Evolutionary conservation across 2,888 invertebrate genomes (phyloP), one percentile per base, ranked within the genome.

Genomic region (Bellardia pandia): DNA sequence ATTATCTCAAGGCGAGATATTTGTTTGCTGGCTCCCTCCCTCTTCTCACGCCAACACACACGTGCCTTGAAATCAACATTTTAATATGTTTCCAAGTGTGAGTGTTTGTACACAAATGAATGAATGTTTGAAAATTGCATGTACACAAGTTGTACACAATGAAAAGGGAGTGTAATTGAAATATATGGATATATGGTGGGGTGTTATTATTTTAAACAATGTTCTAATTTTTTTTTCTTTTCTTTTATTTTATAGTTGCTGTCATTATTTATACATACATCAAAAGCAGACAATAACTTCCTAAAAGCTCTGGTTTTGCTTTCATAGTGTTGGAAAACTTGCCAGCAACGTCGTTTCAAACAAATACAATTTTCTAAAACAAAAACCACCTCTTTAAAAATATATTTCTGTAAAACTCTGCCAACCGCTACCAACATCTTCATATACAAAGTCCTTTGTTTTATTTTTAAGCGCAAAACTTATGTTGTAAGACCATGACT

Each of bases 201-300:
- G 71, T 72, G 53, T 72, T 72, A 53, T 72, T 48, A 23, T 42
- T 58, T 71, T 71, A n/a, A 71, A 71, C 45, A 33, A n/a, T 76
- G 76, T 71, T 45, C 51, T 60, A 66, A 37, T 80, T 53, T 53
- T 60, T 81, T 66, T n/a, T 80, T 53, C 40, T 60, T 81, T 66
- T n/a, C 2, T 45, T 16, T 80, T 45, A 42, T 42, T 51, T 48
- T 13, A 6, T n/a, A 42, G 48, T 64, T 53, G 23, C 42, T 76
- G 53, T 53, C 42, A 51, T 45, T 76, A 56, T 62, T 62, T 71
- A 33, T 45, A 56, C 69, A 62, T 33, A 64, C 62, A 83, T 77
- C 76, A 71, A 56, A 69, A 53, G 62, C 83, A 83, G 76, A 77
- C 76, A 76, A 77, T 71, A 76, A 45, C 62, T 75, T 76, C 11